These are phyloP conservation scores for Ochotona princeps DNA, from an alignment of 2,113 vertebrate genomes.

Conservation along the genomic window DNA sequence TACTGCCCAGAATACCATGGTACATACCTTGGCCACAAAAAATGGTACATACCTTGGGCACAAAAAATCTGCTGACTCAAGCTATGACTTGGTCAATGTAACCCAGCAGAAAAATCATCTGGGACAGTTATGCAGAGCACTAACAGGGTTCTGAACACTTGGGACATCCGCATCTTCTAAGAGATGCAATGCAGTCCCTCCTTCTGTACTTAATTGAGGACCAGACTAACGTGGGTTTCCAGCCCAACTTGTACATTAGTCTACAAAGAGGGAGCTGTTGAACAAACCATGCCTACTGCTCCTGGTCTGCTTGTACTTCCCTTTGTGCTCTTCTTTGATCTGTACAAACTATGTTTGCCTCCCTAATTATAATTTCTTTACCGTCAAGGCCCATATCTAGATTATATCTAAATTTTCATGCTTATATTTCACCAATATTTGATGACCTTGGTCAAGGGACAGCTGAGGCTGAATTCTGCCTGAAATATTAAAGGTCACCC, in stretches of 20 bases:
- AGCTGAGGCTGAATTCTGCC: background rate
- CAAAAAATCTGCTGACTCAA: background rate
- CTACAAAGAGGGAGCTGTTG: background rate
- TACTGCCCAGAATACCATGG: background rate
- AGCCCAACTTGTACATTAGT: background rate
- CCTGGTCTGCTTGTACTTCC: background rate
- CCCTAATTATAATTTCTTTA: background rate
- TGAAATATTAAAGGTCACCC: background rate
- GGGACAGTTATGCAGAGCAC: too few species aligned
- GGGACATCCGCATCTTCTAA: background rate
- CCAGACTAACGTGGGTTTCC: background rate
- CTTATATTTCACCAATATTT: background rate
- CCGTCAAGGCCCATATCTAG: background rate
- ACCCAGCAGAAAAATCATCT: background rate
- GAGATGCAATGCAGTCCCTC: background rate
- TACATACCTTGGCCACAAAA: background rate
- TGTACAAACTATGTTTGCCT: background rate
- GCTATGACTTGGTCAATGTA: background rate
- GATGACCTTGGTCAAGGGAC: background rate
- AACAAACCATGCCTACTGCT: background rate
- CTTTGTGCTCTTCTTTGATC: background rate
- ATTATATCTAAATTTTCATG: background rate
- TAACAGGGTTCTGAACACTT: background rate
- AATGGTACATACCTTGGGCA: background rate
- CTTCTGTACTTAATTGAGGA: background rate